A percentile compares a stretch with the other conserved stretches of the same genome.
Conservation (phyloP, 2,113 vertebrate genomes). For the Mionectes macconnelli region DNA sequence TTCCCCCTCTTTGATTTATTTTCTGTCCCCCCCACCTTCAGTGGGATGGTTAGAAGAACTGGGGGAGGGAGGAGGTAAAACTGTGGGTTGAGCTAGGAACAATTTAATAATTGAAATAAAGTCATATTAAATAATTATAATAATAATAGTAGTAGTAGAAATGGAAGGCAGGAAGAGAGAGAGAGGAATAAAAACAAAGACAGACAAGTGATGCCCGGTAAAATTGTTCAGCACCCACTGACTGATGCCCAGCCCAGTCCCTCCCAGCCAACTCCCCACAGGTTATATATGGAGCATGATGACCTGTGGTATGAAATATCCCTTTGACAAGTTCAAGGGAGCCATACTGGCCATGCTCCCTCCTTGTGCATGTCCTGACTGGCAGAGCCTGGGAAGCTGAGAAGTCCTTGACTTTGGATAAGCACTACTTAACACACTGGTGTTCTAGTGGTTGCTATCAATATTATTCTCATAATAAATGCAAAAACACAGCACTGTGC, state of each 20-base stretch:
- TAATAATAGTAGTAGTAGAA: fast-evolving
- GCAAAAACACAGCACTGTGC: not conserved
- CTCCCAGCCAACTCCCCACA: not conserved
- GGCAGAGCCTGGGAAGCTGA: not conserved
- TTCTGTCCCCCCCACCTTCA: not conserved
- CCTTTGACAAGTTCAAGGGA: not conserved
- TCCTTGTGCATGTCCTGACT: not conserved
- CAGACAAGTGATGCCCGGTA: not conserved
- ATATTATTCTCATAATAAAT: not conserved
- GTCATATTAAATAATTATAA: not conserved
- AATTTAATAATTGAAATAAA: not conserved
- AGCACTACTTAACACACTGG: not conserved
- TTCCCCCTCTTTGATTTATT: not conserved
- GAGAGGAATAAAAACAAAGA: not conserved
- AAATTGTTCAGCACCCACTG: not conserved
- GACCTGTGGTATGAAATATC: not conserved
- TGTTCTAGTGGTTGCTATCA: not conserved
- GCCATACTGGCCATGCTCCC: not conserved
- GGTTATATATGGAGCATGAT: not conserved
- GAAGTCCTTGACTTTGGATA: not conserved
- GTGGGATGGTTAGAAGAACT: not conserved
- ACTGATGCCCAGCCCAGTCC: not conserved
- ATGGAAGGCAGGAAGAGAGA: not conserved
- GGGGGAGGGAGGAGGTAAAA: not conserved
- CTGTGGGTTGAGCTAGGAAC: not conserved